Evolutionary conservation across 2,888 invertebrate species (phyloP).

Genomic region (Mallateleia sp.): DNA sequence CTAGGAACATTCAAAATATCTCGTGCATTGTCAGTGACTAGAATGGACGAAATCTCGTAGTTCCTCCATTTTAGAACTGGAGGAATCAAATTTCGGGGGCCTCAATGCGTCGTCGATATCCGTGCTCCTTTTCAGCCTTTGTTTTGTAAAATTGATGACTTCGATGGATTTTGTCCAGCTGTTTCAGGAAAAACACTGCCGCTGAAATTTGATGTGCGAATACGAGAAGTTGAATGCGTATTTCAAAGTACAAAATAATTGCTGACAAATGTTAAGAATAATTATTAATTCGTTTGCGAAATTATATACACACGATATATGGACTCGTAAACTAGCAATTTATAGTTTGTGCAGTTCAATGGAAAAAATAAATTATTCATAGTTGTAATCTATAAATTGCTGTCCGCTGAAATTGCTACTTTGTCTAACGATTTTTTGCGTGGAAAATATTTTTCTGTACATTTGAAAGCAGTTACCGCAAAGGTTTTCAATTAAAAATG

Average conservation of each 20-base stretch:
- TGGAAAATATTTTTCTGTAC: no score
- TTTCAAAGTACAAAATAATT: no score
- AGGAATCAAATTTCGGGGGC: conserved; percentile 74
- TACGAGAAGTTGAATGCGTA: not conserved
- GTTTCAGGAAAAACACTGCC: not conserved
- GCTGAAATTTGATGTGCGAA: not conserved
- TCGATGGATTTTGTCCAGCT: not conserved
- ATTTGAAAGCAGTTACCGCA: not conserved
- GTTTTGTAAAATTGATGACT: conserved; percentile 35
- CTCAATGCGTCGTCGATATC: conserved; percentile 36
- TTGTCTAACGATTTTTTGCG: no score
- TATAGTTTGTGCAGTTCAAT: no score
- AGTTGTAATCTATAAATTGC: no score
- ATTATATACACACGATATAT: no score
- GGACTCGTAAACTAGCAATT: no score
- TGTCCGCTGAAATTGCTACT: no score
- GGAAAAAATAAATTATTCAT: no score
- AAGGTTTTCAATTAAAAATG: not conserved
- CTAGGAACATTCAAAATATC: conserved; percentile 87
- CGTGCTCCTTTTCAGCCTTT: conserved; percentile 29
- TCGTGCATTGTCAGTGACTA: conserved; percentile 84
- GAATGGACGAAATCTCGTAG: conserved; percentile 84
- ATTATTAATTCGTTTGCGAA: no score
- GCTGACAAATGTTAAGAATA: no score
- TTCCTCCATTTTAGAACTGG: conserved; percentile 83